Base-by-base conservation (phyloP, 2,888 invertebrate genomes). In the Tuta absoluta region DNA sequence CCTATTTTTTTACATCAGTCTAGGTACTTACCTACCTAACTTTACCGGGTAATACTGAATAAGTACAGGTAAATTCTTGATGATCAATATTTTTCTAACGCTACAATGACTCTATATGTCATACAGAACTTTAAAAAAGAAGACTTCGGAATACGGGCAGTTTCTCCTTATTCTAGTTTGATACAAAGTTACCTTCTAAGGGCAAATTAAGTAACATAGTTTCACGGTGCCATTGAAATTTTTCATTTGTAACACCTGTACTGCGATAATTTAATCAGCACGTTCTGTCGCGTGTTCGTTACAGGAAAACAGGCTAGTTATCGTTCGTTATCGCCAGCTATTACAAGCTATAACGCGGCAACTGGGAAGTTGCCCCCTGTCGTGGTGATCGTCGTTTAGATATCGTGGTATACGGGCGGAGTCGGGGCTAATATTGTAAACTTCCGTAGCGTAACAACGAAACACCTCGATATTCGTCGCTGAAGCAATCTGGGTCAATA, bases 281-380 rank as follows among this genome's bases (percentile, higher is more conserved):
- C 24, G 2, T 48, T 17, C 17, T 66, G 66, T 66, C 66, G 66
- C 76, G 73, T 76, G 77, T 74, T 67, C 62, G 62, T 68, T 67
- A 65, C 71, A 71, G 69, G 71, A 71, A 75, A 75, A 72, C 71
- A 63, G 61, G 63, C 62, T 67, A 72, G 76, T 76, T 72, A 75
- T 69, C 62, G 66, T 73, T 69, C 70, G 74, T 76, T 77, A 80
- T 77, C 72, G 70, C 63, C 66, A 62, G 63, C 72, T 70, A 78
- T 79, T 77, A 80, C 76, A 76, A 73, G 77, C 69, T 72, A 72
- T 65, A 61, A 67, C 41, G 45, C 41, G 24, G 56, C 33, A 33
- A 33, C 71, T 28, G 73, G 79, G 75, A 78, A 75, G 72, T 61
- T 68, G 68, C 72, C 68, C 73, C 69, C 72, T 75, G 74, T 72